Conservation (phyloP, 1,140 invertebrate genomes). For the Gonatopus flavifemur region DNA sequence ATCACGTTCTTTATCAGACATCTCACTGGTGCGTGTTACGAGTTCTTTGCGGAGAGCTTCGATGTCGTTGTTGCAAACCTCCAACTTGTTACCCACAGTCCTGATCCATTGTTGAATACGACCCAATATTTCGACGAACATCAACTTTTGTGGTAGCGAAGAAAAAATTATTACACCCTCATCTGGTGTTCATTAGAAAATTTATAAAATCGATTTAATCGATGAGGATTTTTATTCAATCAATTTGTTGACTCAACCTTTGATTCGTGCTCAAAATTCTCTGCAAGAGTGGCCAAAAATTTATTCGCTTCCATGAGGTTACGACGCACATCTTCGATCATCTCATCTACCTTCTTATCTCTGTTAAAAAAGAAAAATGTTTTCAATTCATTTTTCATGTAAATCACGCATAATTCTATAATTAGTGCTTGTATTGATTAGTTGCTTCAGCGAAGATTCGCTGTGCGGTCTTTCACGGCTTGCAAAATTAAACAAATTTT, state of each 20-base stretch:
- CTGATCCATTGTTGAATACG: conserved; percentile 38
- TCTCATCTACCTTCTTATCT: conserved; percentile 44
- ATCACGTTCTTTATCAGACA: conserved; percentile 19
- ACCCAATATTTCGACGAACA: conserved; percentile 40
- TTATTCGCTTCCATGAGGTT: conserved; percentile 46
- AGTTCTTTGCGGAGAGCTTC: conserved; percentile 28
- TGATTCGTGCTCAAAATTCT: conserved; percentile 50
- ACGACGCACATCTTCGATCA: conserved; percentile 41
- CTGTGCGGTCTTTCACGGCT: no score
- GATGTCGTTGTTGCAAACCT: conserved; percentile 24
- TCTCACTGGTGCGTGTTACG: conserved; percentile 22
- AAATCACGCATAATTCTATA: no score
- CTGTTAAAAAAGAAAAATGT: conserved; percentile 23
- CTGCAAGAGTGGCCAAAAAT: conserved; percentile 35
- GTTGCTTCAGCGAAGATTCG: no score
- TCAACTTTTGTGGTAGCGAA: conserved; percentile 27
- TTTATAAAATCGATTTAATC: conserved; percentile 13
- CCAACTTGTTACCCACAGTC: conserved; percentile 31
- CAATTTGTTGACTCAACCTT: conserved; percentile 41
- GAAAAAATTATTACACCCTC: background rate
- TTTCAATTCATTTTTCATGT: no score
- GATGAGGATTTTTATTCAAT: conserved; percentile 16
- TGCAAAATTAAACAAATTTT: no score
- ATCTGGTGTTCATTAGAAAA: background rate
- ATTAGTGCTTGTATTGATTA: no score